phyloP scores from a whole-genome alignment of 2,113 vertebrate genomes.

The Ranitomeya imitator region DNA sequence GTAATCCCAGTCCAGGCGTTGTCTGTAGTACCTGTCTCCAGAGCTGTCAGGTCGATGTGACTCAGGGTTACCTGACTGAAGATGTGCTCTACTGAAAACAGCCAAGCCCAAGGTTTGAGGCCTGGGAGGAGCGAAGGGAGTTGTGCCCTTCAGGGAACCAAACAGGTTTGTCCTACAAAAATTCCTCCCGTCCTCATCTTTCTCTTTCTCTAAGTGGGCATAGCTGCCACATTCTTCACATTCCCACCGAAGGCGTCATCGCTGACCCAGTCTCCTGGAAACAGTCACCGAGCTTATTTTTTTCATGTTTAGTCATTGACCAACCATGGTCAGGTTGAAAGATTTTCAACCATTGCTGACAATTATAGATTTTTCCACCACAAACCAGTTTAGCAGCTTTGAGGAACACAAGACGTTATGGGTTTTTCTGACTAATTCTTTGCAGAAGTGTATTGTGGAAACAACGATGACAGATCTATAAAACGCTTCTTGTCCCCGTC shows the following conservation, averaged over 20 bases:
- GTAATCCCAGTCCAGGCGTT: constrained; percentile 17
- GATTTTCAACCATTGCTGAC: background rate
- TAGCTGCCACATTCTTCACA: constrained; percentile 49
- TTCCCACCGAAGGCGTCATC: constrained; percentile 36
- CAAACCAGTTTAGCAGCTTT: constrained; percentile 37
- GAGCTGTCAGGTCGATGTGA: constrained; percentile 45
- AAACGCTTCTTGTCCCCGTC: background rate
- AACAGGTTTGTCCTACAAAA: constrained; percentile 52
- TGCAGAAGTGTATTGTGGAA: background rate
- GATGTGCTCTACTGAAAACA: constrained; percentile 12
- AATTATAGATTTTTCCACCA: constrained; percentile 11
- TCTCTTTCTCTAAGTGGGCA: constrained; percentile 40
- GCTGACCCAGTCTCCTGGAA: constrained; percentile 10
- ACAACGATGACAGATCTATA: background rate
- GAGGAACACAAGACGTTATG: background rate
- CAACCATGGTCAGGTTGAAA: background rate
- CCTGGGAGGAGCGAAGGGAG: constrained; percentile 25
- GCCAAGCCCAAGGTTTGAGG: constrained; percentile 42
- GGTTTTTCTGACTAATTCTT: background rate
- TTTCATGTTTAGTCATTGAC: background rate
- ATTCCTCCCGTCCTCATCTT: constrained; percentile 46
- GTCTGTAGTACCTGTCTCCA: constrained; percentile 19
- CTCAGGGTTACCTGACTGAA: constrained; percentile 37
- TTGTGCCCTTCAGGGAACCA: constrained; percentile 54
- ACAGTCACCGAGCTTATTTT: constrained; percentile 1